A percentile compares a stretch with the other conserved stretches of the same genome.
Conservation (phyloP, 2,888 invertebrate genomes). For the Microctonus aethiopoides region DNA sequence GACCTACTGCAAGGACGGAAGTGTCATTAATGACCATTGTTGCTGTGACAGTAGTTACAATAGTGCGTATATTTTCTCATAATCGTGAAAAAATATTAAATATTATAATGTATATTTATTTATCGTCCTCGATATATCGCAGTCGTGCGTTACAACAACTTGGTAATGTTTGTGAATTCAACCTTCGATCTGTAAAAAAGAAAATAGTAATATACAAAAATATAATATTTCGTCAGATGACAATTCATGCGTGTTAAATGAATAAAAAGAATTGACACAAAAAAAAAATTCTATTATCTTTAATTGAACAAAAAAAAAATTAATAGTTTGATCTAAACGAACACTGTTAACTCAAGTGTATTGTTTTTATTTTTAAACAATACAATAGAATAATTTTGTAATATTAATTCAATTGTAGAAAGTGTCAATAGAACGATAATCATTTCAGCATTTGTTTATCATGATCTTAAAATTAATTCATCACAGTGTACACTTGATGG, state of each 20-base stretch:
- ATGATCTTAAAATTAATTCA: not conserved
- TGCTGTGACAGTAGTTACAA: conserved; percentile 73
- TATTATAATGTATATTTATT: conserved; percentile 1
- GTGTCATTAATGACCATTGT: conserved; percentile 72
- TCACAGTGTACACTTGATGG: not conserved
- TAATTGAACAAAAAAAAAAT: not conserved
- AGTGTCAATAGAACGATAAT: not conserved
- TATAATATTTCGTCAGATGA: conserved; percentile 1
- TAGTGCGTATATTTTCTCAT: conserved; percentile 61
- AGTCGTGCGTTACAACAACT: conserved; percentile 21
- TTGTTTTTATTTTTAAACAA: no score
- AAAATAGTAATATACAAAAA: not conserved
- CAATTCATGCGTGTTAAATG: conserved; percentile 27
- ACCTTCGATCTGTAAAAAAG: not conserved
- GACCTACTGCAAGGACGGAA: conserved; percentile 73
- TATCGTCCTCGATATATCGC: conserved; percentile 19
- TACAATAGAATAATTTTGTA: no score
- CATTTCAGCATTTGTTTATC: not conserved
- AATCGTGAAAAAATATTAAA: not conserved
- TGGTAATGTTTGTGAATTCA: not conserved
- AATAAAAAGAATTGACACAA: not conserved
- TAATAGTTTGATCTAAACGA: no score
- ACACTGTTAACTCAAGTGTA: no score
- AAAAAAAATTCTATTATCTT: conserved; percentile 13
- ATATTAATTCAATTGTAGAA: not conserved